phyloP scores from a whole-genome alignment of 92 coral and sea anemone species.

The Actinernus sp. region DNA sequence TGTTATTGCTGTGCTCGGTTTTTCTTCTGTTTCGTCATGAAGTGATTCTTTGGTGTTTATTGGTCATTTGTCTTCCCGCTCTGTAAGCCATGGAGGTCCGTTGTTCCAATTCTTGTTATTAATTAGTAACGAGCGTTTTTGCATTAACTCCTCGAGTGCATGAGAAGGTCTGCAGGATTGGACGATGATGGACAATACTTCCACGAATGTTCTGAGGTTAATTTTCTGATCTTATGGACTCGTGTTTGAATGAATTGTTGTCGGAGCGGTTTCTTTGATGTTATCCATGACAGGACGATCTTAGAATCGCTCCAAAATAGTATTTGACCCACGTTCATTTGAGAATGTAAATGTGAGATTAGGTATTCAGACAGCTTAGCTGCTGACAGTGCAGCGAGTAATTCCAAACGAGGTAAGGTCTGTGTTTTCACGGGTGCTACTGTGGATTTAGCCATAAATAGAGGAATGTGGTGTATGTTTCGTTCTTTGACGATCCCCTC shows the following conservation, averaged over 20 bases:
- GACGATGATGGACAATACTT: conserved; percentile 42
- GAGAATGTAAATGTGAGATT: not conserved
- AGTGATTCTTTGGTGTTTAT: conserved; percentile 10
- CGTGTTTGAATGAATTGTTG: conserved; percentile 44
- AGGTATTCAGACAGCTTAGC: conserved; percentile 17
- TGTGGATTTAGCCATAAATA: conserved; percentile 29
- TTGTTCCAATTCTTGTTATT: conserved; percentile 23
- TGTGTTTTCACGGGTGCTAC: conserved; percentile 42
- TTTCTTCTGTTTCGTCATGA: not conserved
- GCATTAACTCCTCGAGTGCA: conserved; percentile 40
- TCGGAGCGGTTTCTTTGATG: conserved; percentile 1
- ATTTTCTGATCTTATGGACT: conserved; percentile 18
- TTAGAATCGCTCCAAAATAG: conserved; percentile 29
- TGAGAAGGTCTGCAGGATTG: conserved; percentile 60
- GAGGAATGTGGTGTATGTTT: conserved; percentile 13
- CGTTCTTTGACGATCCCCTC: conserved; percentile 14
- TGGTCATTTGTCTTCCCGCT: conserved; percentile 29
- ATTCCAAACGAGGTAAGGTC: conserved; percentile 38
- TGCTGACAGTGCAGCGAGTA: conserved; percentile 26
- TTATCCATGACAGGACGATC: conserved; percentile 25
- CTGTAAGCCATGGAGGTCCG: conserved; percentile 43
- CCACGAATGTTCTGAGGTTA: conserved; percentile 32
- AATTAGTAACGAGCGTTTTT: conserved; percentile 24
- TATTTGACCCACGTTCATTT: not conserved
- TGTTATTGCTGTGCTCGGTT: conserved; percentile 1